Conservation (phyloP, 2,888 invertebrate species). For the Linnaemya tessellans region DNA sequence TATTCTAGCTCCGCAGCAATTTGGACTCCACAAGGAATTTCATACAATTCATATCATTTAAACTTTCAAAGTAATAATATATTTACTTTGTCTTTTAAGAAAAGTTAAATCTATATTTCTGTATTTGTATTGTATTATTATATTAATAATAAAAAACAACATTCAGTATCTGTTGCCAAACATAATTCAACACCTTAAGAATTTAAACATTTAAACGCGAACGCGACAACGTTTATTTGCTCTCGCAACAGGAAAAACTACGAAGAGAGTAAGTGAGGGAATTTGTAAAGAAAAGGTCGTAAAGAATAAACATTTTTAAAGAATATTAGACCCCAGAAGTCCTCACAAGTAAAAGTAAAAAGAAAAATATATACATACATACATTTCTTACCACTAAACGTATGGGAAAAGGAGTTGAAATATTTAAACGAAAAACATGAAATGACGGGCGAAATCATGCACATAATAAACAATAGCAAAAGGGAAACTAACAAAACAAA, state of each 20-base stretch:
- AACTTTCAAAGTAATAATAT: too few species aligned
- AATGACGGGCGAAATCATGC: slow-evolving; percentile 58
- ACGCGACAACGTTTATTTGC: slow-evolving; percentile 36
- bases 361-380: slow-evolving; percentile 5
- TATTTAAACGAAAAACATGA: slow-evolving; percentile 43
- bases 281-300: background rate
- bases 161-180: slow-evolving; percentile 40
- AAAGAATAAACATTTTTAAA: background rate
- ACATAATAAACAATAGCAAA: slow-evolving; percentile 53
- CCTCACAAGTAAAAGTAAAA: slow-evolving; percentile 58
- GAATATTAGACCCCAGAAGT: slow-evolving; percentile 26
- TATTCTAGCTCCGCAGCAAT: too few species aligned
- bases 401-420: slow-evolving; percentile 32
- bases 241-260: background rate
- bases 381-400: background rate
- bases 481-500: slow-evolving; percentile 22
- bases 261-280: background rate
- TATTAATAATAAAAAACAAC: too few species aligned
- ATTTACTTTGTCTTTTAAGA: too few species aligned
- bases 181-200: slow-evolving; percentile 67
- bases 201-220: slow-evolving; percentile 42
- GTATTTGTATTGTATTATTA: too few species aligned
- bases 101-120: too few species aligned
- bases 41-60: too few species aligned
- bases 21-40: too few species aligned